Percentiles rank a stretch among this genome's conserved stretches.
These are phyloP conservation scores for Pseudoips prasinana DNA, from an alignment of 2,888 invertebrate genomes.

Conservation along the genomic window DNA sequence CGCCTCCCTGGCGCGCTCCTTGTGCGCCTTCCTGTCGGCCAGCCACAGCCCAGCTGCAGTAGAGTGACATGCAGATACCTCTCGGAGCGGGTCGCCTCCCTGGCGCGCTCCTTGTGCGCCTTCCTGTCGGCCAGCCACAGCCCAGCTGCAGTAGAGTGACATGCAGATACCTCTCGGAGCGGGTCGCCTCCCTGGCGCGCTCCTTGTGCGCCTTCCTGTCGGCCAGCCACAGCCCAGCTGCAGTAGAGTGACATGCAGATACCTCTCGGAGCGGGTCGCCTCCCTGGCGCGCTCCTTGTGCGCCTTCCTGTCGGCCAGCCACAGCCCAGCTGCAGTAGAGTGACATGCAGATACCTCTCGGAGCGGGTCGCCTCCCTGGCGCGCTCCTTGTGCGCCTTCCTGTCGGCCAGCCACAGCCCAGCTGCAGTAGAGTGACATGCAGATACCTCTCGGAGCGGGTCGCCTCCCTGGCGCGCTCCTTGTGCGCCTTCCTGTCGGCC, in stretches of 20 bases:
- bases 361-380: neutral
- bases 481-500: neutral
- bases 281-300: neutral
- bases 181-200: neutral
- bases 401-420: neutral
- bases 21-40: neutral
- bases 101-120: neutral
- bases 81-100: neutral
- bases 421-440: neutral
- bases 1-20: neutral
- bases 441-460: neutral
- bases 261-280: neutral
- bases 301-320: neutral
- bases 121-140: neutral
- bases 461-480: neutral
- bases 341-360: neutral
- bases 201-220: constrained; percentile 55
- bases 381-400: neutral
- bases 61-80: neutral
- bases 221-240: neutral
- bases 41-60: neutral
- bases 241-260: neutral
- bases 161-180: neutral
- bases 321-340: neutral
- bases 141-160: neutral